Evolutionary conservation across 2,113 vertebrate genomes (phyloP).

Genomic region (Menidia beryllina): DNA sequence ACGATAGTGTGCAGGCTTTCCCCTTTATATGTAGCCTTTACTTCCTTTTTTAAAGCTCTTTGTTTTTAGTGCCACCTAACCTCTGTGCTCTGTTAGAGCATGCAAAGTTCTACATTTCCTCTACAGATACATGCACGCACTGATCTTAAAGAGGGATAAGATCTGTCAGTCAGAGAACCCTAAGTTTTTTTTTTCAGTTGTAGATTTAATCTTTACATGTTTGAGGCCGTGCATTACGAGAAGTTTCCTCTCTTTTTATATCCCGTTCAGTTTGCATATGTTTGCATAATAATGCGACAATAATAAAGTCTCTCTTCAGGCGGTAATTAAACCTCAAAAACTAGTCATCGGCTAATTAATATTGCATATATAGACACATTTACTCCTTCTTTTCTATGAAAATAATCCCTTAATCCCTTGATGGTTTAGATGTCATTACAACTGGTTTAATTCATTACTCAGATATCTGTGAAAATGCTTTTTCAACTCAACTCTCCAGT

Average conservation of each 20-base stretch:
- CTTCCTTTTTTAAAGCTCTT: too few species aligned
- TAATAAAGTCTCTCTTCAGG: not conserved
- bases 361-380: not conserved
- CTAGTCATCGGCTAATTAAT: not conserved
- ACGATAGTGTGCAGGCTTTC: too few species aligned
- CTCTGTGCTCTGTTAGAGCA: too few species aligned
- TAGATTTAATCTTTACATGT: too few species aligned
- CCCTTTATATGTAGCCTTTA: too few species aligned
- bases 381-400: not conserved
- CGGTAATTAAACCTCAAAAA: not conserved
- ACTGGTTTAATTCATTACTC: not conserved
- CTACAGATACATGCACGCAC: too few species aligned
- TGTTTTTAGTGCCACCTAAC: too few species aligned
- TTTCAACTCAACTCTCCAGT: not conserved
- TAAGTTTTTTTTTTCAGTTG: too few species aligned
- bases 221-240: too few species aligned
- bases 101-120: too few species aligned
- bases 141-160: too few species aligned
- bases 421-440: not conserved
- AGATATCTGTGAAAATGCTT: not conserved
- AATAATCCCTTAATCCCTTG: not conserved
- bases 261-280: not conserved
- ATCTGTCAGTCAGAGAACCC: too few species aligned
- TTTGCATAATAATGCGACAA: not conserved
- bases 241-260: not conserved